These are phyloP conservation scores for Sebastes taczanowskii DNA, from an alignment of 2,797 vertebrate genomes.

Conservation along the genomic window DNA sequence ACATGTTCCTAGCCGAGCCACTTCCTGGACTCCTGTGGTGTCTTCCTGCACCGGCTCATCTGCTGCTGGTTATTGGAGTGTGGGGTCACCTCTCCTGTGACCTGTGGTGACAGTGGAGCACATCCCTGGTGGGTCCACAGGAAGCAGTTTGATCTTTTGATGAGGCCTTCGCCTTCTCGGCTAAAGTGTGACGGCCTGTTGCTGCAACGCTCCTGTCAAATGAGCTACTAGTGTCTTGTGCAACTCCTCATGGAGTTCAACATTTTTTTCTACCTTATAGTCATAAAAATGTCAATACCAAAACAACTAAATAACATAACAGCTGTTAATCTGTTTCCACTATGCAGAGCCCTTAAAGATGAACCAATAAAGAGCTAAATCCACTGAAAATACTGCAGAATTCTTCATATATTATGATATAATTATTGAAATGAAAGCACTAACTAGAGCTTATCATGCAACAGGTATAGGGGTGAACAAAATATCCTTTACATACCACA, in stretches of 20 bases:
- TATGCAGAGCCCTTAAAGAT: not conserved
- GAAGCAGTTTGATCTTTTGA: slow-evolving; percentile 64
- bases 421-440: not conserved
- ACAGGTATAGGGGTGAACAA: not conserved
- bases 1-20: slow-evolving; percentile 36
- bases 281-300: not conserved
- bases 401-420: not conserved
- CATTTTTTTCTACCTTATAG: not conserved
- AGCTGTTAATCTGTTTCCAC: not conserved
- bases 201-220: not conserved
- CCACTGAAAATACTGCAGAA: not conserved
- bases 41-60: slow-evolving; percentile 67
- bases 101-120: slow-evolving; percentile 57
- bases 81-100: slow-evolving; percentile 59
- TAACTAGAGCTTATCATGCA: not conserved
- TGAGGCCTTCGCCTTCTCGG: slow-evolving; percentile 53
- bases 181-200: slow-evolving; percentile 21
- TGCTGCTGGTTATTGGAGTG: slow-evolving; percentile 69
- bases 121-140: slow-evolving; percentile 49
- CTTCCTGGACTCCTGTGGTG: slow-evolving; percentile 65
- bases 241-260: not conserved
- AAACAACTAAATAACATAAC: not conserved
- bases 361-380: not conserved
- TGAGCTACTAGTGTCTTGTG: not conserved
- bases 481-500: not conserved